Percentiles rank a stretch among this genome's conserved stretches.
Conservation (phyloP, 2,113 vertebrate species). For the Poeciliopsis occidentalis region DNA sequence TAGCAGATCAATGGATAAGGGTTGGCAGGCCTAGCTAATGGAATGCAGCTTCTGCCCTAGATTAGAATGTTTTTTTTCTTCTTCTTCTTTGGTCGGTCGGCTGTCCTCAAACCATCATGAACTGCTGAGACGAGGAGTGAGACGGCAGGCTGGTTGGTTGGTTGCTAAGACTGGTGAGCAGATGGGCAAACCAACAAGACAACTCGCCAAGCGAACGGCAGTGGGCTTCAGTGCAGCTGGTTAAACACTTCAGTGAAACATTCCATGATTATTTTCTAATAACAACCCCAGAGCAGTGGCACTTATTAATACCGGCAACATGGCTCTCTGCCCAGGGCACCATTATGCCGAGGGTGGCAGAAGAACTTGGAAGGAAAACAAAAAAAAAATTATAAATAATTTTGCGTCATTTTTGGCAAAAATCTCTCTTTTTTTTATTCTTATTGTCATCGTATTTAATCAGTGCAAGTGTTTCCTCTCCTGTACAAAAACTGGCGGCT, state of each 20-base stretch:
- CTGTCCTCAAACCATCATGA: constrained; percentile 59
- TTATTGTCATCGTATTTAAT: no score
- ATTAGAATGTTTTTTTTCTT: constrained; percentile 70
- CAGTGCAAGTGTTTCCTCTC: no score
- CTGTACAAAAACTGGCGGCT: no score
- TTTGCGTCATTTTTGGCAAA: no score
- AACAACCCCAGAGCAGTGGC: no score
- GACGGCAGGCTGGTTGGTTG: constrained; percentile 13
- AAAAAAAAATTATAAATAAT: no score
- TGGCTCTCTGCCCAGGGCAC: no score
- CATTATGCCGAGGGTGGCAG: no score
- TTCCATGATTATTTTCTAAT: neutral
- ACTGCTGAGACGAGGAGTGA: neutral
- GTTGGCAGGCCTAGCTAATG: constrained; percentile 77
- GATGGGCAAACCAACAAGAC: constrained; percentile 17
- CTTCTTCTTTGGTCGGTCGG: constrained; percentile 42
- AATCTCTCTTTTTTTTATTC: no score
- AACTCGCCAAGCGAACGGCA: constrained; percentile 5
- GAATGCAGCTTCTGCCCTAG: constrained; percentile 76
- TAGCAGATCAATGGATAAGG: constrained; percentile 77
- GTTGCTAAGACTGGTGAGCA: constrained; percentile 27
- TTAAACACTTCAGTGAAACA: neutral
- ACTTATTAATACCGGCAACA: no score
- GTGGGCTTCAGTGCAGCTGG: neutral
- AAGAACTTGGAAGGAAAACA: no score